Evolutionary conservation across 2,888 invertebrate genomes (phyloP).

Genomic region (Dusona sp.): DNA sequence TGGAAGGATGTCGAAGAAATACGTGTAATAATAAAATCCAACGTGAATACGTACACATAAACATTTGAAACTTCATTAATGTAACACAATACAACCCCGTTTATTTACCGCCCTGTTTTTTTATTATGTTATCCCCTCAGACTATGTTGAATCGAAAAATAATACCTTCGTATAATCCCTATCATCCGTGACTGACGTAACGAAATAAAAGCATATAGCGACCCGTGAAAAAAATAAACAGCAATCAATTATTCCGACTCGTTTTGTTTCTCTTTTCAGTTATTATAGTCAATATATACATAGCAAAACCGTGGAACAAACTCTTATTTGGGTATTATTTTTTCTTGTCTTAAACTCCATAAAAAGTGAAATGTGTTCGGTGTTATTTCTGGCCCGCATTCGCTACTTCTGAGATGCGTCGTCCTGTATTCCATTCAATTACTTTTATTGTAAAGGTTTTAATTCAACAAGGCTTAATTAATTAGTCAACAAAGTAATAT

Average conservation of each 20-base stretch:
- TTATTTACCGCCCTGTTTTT: not conserved
- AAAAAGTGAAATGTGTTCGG: not conserved
- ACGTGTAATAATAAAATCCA: not conserved
- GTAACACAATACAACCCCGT: not conserved
- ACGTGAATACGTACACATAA: not conserved
- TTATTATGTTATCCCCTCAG: not conserved
- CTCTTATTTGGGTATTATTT: not conserved
- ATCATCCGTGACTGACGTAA: not conserved
- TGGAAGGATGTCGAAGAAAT: not conserved
- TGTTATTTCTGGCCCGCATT: not conserved
- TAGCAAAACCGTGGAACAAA: not conserved
- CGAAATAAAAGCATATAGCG: not conserved
- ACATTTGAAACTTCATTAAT: not conserved
- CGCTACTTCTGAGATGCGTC: not conserved
- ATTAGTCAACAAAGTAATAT: not conserved
- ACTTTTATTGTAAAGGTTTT: not conserved
- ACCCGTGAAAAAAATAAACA: conserved; percentile 30
- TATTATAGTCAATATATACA: not conserved
- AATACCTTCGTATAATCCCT: not conserved
- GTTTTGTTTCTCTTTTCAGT: conserved; percentile 1
- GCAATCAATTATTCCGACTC: conserved; percentile 12
- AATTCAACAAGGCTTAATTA: not conserved
- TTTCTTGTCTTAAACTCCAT: not conserved
- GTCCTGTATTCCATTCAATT: not conserved
- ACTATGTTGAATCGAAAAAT: not conserved